These are phyloP conservation scores for Callocephalon fimbriatum DNA, from an alignment of 2,113 vertebrate genomes.

Conservation along the genomic window DNA sequence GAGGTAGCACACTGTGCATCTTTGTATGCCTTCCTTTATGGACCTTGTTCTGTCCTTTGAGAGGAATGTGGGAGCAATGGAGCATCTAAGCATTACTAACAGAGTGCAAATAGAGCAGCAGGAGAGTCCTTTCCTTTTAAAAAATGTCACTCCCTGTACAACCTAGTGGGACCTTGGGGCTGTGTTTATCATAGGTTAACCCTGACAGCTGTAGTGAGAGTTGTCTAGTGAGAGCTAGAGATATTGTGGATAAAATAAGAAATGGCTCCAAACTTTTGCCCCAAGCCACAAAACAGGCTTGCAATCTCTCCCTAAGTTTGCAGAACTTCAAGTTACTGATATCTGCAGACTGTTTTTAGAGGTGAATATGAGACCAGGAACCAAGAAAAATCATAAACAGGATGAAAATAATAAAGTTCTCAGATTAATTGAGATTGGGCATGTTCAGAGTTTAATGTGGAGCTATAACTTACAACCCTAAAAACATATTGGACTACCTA, in stretches of 20 bases:
- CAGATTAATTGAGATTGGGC: not conserved
- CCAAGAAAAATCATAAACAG: not conserved
- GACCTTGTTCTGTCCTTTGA: constrained; percentile 3
- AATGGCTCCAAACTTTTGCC: constrained; percentile 21
- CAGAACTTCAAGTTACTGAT: not conserved
- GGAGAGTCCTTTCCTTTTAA: constrained; percentile 39
- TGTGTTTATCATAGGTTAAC: constrained; percentile 23
- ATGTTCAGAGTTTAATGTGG: not conserved
- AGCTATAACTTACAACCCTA: not conserved
- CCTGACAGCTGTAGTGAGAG: not conserved
- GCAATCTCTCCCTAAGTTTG: not conserved
- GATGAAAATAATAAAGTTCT: not conserved
- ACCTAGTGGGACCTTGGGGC: not conserved
- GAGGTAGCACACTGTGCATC: not conserved
- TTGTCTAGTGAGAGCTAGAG: not conserved
- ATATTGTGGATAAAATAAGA: constrained; percentile 10
- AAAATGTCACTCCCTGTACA: constrained; percentile 18
- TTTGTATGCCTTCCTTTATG: not conserved
- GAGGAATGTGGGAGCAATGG: constrained; percentile 9
- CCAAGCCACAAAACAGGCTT: not conserved
- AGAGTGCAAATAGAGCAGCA: not conserved
- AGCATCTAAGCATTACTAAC: constrained; percentile 36
- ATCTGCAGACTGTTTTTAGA: not conserved
- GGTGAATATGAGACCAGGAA: not conserved
- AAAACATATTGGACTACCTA: not conserved